Conservation (phyloP, 1,140 invertebrate genomes). For the Sarcophaga bullata region DNA sequence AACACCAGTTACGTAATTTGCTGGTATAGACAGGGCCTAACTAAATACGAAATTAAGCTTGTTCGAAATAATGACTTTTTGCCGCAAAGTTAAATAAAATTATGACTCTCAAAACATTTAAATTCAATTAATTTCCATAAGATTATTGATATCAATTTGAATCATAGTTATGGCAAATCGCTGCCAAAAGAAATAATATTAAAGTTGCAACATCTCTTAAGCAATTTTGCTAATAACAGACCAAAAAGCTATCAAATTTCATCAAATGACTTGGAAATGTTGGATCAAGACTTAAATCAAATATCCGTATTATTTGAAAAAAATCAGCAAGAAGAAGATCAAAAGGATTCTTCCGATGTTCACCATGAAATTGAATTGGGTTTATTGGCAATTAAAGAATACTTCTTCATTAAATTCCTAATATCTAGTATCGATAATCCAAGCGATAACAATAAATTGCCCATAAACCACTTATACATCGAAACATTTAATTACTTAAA, state of each 20-base stretch:
- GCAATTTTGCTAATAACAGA: not conserved
- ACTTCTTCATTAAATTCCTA: slow-evolving; percentile 42
- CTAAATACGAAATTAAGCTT: slow-evolving; percentile 41
- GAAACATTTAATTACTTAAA: slow-evolving; percentile 53
- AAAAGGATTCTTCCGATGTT: not conserved
- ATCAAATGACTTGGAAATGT: slow-evolving; percentile 1
- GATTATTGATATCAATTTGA: slow-evolving; percentile 9
- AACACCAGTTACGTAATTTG: no score
- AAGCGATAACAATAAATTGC: not conserved
- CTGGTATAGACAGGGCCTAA: no score
- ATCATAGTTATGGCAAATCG: not conserved
- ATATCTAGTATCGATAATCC: not conserved
- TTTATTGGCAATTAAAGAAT: slow-evolving; percentile 43
- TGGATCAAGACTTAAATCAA: not conserved
- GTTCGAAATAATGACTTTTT: slow-evolving; percentile 28
- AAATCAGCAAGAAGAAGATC: not conserved
- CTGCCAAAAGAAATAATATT: slow-evolving; percentile 25
- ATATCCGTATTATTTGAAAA: slow-evolving; percentile 1
- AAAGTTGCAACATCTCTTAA: slow-evolving; percentile 35
- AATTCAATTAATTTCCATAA: not conserved
- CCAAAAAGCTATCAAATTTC: not conserved
- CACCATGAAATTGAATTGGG: slow-evolving; percentile 33
- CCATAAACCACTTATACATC: slow-evolving; percentile 47
- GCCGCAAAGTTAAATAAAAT: not conserved
- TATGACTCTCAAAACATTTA: slow-evolving; percentile 9